Conservation (phyloP, 2,113 vertebrate species). For the Sakesphorus luctuosus region DNA sequence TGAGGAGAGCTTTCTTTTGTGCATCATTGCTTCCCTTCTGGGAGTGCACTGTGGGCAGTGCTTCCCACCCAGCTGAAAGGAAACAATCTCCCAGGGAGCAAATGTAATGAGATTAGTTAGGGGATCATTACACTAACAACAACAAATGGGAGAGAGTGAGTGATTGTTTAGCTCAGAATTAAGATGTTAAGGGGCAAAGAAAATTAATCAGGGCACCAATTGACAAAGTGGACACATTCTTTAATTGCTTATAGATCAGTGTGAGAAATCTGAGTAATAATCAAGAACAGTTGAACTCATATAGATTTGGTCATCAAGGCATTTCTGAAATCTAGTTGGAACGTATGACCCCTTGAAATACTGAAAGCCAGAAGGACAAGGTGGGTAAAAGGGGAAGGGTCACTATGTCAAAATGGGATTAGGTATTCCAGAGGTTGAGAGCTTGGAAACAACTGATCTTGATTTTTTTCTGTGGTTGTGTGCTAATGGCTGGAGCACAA, state of each 20-base stretch:
- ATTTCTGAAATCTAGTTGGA: neutral
- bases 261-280: neutral
- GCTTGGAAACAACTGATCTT: neutral
- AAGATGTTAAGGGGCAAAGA: neutral
- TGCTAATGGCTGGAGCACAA: neutral
- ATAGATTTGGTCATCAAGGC: neutral
- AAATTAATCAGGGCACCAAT: neutral
- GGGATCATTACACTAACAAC: slow-evolving; percentile 19
- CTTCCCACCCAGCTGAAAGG: slow-evolving; percentile 4
- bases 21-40: slow-evolving; percentile 24
- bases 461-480: neutral
- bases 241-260: neutral
- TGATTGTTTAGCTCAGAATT: neutral
- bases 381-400: neutral
- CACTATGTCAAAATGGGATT: neutral
- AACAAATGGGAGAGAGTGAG: neutral
- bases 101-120: slow-evolving; percentile 3
- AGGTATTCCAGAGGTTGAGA: neutral
- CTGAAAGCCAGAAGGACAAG: neutral
- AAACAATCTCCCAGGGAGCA: neutral
- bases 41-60: neutral
- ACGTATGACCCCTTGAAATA: neutral
- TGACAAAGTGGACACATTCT: neutral
- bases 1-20: neutral
- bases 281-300: neutral